Conservation (phyloP, 2,888 invertebrate genomes). For the Drosophila heteroneura region DNA sequence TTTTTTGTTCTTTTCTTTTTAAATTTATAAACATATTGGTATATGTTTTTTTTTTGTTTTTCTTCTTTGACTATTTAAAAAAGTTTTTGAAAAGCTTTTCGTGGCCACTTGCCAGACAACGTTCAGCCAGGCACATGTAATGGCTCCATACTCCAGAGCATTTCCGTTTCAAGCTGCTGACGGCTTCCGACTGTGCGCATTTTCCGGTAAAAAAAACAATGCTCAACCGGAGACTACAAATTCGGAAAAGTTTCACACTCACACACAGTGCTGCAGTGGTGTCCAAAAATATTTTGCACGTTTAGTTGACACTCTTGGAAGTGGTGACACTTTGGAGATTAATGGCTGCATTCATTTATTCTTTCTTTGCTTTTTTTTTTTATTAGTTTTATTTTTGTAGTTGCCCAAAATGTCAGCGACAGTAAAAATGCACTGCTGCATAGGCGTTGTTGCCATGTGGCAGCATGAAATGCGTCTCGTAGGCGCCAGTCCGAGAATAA, state of each 20-base stretch:
- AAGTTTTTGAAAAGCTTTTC: constrained; percentile 19
- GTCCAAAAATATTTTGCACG: constrained; percentile 46
- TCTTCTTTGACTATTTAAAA: not conserved
- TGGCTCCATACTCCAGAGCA: not conserved
- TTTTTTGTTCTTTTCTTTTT: not conserved
- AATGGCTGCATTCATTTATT: constrained; percentile 61
- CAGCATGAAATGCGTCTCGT: constrained; percentile 56
- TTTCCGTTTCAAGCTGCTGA: constrained; percentile 15
- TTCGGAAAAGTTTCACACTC: not conserved
- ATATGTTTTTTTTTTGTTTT: not conserved
- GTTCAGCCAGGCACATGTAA: not conserved
- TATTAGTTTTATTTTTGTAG: not conserved
- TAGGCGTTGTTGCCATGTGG: constrained; percentile 33
- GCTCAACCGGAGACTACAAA: constrained; percentile 3
- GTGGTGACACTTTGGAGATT: constrained; percentile 71
- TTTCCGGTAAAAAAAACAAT: constrained; percentile 9
- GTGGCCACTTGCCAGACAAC: constrained; percentile 6
- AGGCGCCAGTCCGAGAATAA: constrained; percentile 64
- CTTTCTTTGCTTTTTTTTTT: not conserved
- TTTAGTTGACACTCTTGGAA: constrained; percentile 50
- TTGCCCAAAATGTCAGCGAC: constrained; percentile 52
- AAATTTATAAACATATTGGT: constrained; percentile 11
- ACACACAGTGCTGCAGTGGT: not conserved
- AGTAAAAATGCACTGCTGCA: constrained; percentile 15
- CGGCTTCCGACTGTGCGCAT: constrained; percentile 13